A percentile compares a stretch with the other conserved stretches of the same genome.
Evolutionary conservation across 2,888 invertebrate species (phyloP).

Genomic region (Tortricodes alternella): DNA sequence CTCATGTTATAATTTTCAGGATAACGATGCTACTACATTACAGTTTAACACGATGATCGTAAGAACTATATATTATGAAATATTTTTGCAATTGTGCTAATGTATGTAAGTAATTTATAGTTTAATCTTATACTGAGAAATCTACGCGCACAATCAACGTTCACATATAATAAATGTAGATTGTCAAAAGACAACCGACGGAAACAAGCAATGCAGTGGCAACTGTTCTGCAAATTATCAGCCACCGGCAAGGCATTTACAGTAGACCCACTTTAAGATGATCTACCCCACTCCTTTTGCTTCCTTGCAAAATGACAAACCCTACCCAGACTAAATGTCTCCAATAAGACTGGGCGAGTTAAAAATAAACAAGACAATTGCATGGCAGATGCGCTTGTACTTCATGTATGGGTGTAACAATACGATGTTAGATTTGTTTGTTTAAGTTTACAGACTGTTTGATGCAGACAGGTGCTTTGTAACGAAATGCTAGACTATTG

Average conservation of each 20-base stretch:
- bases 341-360: constrained; percentile 54
- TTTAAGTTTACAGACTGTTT: constrained; percentile 27
- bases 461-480: constrained; percentile 22
- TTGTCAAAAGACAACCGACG: constrained; percentile 35
- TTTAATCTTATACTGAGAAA: too few relatives aligned
- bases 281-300: constrained; percentile 50
- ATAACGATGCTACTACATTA: too few relatives aligned
- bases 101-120: too few relatives aligned
- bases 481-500: constrained; percentile 17
- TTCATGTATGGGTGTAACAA: constrained; percentile 45
- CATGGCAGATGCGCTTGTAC: constrained; percentile 57
- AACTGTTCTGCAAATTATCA: constrained; percentile 55
- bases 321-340: constrained; percentile 40
- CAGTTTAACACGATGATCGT: too few relatives aligned
- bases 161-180: not conserved
- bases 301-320: constrained; percentile 36
- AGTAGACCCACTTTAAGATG: constrained; percentile 58
- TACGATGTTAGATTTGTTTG: constrained; percentile 32
- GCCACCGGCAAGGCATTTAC: constrained; percentile 53
- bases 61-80: too few relatives aligned
- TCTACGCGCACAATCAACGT: not conserved
- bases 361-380: constrained; percentile 75
- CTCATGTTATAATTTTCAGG: too few relatives aligned
- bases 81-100: too few relatives aligned
- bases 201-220: constrained; percentile 53